Evolutionary conservation across 1,140 invertebrate genomes (phyloP), one percentile per base, ranked within the genome.

Genomic region (Nephila pilipes): DNA sequence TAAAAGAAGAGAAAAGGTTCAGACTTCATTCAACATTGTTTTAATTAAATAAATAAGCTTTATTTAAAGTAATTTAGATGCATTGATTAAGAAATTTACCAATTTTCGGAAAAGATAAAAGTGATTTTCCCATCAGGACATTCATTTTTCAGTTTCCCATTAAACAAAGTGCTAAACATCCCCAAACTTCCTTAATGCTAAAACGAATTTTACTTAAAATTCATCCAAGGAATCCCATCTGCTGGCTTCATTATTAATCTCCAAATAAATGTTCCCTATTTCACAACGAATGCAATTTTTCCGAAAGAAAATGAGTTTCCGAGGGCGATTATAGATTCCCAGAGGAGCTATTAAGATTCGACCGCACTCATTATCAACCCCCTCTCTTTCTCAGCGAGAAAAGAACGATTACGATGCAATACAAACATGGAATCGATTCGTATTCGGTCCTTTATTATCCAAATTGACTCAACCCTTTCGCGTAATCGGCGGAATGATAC

Each of bases 321-420:
- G 32, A 36, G 32, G 29, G 69, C 69, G 69, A 75, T 75, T 75
- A 75, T 75, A 16, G 32, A 75, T 36, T 75, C 69, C 69, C 69
- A 75, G 25, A 32, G 25, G 69, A 5, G 69, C 69, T 75, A 75
- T 75, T 75, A 75, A 75, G 29, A 36, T 32, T 36, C 14, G 29
- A 29, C 29, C 29, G 25, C 29, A 16, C 69, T 75, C 29, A 32
- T 32, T 75, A 32, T 16, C 69, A 29, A 60, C 16, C 22, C 20
- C 22, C 58, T 18, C 58, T 6, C 58, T 18, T 18, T 22, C 5
- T 20, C 0, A 20, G 16, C 22, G 58, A 60, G 58, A 32, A 75
- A 75, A 75, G 69, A 75, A 75, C 25, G 69, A 75, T 75, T 29
- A 75, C 32, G 69, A 75, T 75, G 69, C 69, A 75, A 75, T 75